Evolutionary conservation across 2,888 invertebrate genomes (phyloP), one percentile per base, ranked within the genome.

Genomic region (Prenolepis imparis): DNA sequence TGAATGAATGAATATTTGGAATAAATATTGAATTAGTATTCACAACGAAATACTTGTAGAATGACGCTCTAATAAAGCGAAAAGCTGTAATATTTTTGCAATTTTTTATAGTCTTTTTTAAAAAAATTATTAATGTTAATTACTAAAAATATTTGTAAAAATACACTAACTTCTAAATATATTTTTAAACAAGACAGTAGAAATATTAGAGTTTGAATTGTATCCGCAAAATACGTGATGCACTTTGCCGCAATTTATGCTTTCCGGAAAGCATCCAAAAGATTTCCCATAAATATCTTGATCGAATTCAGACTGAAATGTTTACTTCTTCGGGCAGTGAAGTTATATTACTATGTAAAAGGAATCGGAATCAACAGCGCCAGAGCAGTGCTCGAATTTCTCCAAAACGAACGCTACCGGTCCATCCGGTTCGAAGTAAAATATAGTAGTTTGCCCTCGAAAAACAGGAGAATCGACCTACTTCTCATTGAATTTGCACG

Each of bases 401-500:
- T 44, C 11, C 44, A 44, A 48, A 78, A 78, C 36, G 36, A 21
- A 28, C 72, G 18, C 28, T 32, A 41, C 68, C 8, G 39, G 68
- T 57, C 44, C 72, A 36, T 72, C 72, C 59, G 59, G 32, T 55
- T 59, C 59, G 59, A 59, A 70, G 41, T 48, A 72, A 72, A 80
- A 80, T 80, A 72, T 80, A 80, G 72, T 18, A 72, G 78, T 72
- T 80, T 59, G 55, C 72, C 36, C 32, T 21, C 39, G 72, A 44
- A 80, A 80, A 80, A 80, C 72, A 80, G 36, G 59, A 72, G 44
- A 32, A 80, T 28, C 59, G 78, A 72, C 78, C 72, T 72, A 80
- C 78, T 80, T 80, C 57, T 41, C 59, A 72, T 41, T 64, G 72
- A 80, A 80, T 72, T 80, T 72, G 73, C 36, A 80, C 59, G 72